Percentiles rank a stretch among this genome's conserved stretches.
Evolutionary conservation across 1,140 invertebrate species (phyloP).

Genomic region (Ceratina australensis): DNA sequence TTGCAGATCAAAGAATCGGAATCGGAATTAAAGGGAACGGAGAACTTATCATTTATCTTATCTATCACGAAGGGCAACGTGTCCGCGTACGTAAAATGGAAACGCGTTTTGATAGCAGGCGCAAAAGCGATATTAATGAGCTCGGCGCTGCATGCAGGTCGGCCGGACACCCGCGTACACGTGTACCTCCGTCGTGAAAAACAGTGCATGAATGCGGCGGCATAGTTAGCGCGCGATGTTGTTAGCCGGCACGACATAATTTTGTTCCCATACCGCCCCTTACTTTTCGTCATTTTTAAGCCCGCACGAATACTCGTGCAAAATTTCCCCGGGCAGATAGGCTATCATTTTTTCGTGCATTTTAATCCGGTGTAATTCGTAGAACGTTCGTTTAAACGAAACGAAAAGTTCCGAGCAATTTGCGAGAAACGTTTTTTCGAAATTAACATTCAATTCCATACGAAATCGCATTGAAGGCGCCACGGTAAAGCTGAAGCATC

Average conservation of each 20-base stretch:
- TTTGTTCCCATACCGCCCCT: not conserved
- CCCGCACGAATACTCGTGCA: not conserved
- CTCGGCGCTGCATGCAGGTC: not conserved
- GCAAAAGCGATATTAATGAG: constrained; percentile 23
- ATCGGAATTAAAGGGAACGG: too few species aligned
- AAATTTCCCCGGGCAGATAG: not conserved
- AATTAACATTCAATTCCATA: not conserved
- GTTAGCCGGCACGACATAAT: not conserved
- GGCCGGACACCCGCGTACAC: not conserved
- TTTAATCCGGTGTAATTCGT: not conserved
- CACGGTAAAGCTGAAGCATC: not conserved
- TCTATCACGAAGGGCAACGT: not conserved
- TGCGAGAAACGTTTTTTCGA: not conserved
- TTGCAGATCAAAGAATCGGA: not conserved
- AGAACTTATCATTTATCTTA: constrained; percentile 1
- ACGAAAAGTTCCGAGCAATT: not conserved
- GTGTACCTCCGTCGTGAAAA: not conserved
- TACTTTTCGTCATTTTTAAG: not conserved
- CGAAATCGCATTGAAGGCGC: not conserved
- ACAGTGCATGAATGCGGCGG: not conserved
- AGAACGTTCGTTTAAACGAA: not conserved
- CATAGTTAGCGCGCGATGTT: not conserved
- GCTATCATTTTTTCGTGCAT: not conserved
- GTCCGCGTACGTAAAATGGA: not conserved
- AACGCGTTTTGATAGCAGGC: not conserved